Percentiles rank a stretch among this genome's conserved stretches.
Conservation (phyloP, 2,888 invertebrate genomes). For the Melikaiella ostensackeni region DNA sequence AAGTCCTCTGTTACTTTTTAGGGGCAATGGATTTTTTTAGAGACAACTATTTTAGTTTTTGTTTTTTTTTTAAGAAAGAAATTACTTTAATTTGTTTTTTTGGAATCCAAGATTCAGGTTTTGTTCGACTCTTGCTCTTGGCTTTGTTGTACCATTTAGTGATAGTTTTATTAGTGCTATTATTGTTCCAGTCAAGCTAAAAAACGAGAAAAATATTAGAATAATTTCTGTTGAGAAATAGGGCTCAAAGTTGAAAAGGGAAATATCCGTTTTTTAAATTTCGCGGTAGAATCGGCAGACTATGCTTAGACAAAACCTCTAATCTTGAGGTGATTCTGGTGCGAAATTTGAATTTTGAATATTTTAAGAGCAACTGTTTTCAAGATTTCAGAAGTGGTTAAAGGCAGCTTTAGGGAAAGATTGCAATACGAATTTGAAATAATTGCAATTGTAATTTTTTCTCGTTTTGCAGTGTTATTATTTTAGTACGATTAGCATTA, state of each 20-base stretch:
- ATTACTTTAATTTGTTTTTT: not conserved
- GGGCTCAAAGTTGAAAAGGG: not conserved
- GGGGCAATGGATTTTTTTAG: not conserved
- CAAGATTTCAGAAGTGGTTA: not conserved
- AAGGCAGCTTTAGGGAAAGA: not conserved
- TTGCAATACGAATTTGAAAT: not conserved
- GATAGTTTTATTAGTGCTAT: not conserved
- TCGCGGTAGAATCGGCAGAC: not conserved
- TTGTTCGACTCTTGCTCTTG: conserved; percentile 40
- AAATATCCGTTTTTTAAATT: not conserved
- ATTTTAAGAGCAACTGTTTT: not conserved
- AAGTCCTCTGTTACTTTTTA: not conserved
- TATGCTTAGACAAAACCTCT: not conserved
- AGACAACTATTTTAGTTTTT: not conserved
- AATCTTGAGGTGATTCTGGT: not conserved
- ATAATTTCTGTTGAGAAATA: not conserved
- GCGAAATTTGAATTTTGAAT: not conserved
- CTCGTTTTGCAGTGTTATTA: conserved; percentile 40
- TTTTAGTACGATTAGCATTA: conserved; percentile 45
- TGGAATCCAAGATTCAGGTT: conserved; percentile 19
- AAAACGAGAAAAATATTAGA: conserved; percentile 4
- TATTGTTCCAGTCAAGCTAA: not conserved
- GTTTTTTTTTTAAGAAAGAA: conserved; percentile 13
- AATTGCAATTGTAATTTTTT: not conserved
- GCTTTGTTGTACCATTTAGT: conserved; percentile 24